Conservation (phyloP, 2,113 vertebrate species). For the Anarrhichthys ocellatus region DNA sequence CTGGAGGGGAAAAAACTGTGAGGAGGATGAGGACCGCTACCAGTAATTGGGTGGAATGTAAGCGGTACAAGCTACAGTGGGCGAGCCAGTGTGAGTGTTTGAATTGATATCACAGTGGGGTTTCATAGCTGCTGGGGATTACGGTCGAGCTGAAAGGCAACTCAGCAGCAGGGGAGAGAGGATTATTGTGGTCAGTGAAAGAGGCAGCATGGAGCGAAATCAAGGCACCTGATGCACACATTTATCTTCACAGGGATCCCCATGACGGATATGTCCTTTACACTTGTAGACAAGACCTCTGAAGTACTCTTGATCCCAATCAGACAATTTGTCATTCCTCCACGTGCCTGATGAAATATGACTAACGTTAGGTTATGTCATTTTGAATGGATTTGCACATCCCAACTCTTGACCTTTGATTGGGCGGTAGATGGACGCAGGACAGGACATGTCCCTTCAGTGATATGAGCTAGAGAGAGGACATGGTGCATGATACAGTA, state of each 20-base stretch:
- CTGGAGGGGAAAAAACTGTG: neutral
- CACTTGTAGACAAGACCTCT: neutral
- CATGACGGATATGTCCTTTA: conserved; percentile 9
- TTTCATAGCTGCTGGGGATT: conserved; percentile 70
- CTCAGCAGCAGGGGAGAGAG: conserved; percentile 66
- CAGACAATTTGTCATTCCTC: conserved; percentile 23
- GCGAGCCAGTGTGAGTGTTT: conserved; percentile 57
- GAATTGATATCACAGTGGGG: conserved; percentile 77
- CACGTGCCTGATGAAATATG: conserved; percentile 2
- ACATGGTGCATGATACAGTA: neutral
- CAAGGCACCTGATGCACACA: conserved; percentile 65
- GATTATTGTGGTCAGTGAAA: conserved; percentile 74
- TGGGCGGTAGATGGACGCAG: conserved; percentile 2
- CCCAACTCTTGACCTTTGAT: conserved; percentile 30
- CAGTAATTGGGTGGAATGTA: conserved; percentile 36
- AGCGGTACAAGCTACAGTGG: conserved; percentile 37
- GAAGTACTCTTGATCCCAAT: neutral
- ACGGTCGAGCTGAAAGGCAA: conserved; percentile 70
- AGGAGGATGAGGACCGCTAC: conserved; percentile 12
- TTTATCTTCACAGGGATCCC: conserved; percentile 50
- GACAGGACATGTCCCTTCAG: neutral
- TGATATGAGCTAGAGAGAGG: neutral
- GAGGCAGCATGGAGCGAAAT: conserved; percentile 65
- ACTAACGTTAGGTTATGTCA: neutral
- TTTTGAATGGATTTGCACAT: conserved; percentile 16